phyloP scores from a whole-genome alignment of 30 jellyfish, hydroid and myxozoan species.

The Mastigias papua region DNA sequence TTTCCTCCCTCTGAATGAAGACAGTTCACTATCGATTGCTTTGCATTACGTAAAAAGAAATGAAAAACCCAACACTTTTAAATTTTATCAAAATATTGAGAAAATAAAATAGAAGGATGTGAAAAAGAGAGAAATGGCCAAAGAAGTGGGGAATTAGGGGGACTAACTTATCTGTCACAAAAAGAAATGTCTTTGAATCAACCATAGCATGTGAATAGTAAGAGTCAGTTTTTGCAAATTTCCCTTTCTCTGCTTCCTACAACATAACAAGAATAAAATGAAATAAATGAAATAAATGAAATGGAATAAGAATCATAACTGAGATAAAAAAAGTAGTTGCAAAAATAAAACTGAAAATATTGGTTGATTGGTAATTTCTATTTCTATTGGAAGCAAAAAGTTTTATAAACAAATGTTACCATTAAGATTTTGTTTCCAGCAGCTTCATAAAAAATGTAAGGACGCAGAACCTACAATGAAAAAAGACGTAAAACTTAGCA shows the following conservation, averaged over 20 bases:
- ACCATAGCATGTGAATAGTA: slow-evolving; percentile 87
- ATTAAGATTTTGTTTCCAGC: slow-evolving; percentile 24
- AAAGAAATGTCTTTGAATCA: slow-evolving; percentile 60
- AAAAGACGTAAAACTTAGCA: neutral
- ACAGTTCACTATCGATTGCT: too few species aligned
- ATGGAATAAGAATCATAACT: too few species aligned
- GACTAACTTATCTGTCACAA: slow-evolving; percentile 87
- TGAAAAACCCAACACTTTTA: too few species aligned
- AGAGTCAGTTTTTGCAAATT: slow-evolving; percentile 76
- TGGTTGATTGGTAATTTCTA: neutral
- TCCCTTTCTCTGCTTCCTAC: slow-evolving; percentile 94
- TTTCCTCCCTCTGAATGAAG: too few species aligned
- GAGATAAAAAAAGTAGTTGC: too few species aligned
- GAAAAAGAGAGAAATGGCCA: neutral
- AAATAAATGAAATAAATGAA: too few species aligned
- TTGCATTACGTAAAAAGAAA: too few species aligned
- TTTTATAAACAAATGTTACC: slow-evolving; percentile 43
- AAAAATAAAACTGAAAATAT: neutral
- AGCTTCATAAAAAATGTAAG: slow-evolving; percentile 20
- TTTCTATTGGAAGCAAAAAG: neutral
- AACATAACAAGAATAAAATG: neutral
- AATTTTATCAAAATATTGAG: too few species aligned
- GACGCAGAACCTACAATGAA: slow-evolving; percentile 18
- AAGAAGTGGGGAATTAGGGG: neutral
- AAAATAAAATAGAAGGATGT: too few species aligned